Conservation (phyloP, 2,113 vertebrate species). For the Xiphias gladius region DNA sequence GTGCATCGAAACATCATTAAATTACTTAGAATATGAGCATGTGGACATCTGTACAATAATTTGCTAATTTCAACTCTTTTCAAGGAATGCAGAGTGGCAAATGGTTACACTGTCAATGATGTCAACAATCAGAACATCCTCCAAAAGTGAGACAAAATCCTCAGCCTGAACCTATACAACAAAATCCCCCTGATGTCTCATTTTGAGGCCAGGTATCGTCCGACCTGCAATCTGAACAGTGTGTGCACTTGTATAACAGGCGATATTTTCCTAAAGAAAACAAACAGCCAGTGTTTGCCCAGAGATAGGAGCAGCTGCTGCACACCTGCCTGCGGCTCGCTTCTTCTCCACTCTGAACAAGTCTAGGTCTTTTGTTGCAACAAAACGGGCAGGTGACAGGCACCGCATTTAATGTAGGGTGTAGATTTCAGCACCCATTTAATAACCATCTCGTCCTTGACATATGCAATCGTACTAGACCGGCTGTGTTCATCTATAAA, state of each 20-base stretch:
- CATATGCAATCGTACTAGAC: conserved; percentile 35
- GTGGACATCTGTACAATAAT: background rate
- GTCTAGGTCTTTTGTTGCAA: conserved; percentile 73
- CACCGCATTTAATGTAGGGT: background rate
- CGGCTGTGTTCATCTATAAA: conserved; percentile 18
- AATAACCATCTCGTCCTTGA: conserved; percentile 65
- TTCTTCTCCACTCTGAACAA: conserved; percentile 51
- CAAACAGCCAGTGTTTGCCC: conserved; percentile 86
- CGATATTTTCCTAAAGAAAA: conserved; percentile 81
- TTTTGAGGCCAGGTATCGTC: conserved; percentile 61
- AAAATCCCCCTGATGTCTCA: conserved; percentile 69
- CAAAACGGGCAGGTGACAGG: conserved; percentile 71
- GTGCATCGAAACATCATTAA: background rate
- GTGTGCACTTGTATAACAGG: conserved; percentile 77
- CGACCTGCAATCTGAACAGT: conserved; percentile 56
- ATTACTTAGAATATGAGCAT: background rate
- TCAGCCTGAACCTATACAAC: background rate
- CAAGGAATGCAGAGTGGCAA: background rate
- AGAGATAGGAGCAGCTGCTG: conserved; percentile 85
- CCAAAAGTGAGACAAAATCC: conserved; percentile 5
- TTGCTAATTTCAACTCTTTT: background rate
- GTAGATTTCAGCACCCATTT: conserved; percentile 66
- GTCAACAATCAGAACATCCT: conserved; percentile 13
- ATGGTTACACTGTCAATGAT: background rate
- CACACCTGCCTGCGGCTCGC: conserved; percentile 83